phyloP scores from a whole-genome alignment of 2,113 vertebrate genomes.

The Hippocampus guttulatus region DNA sequence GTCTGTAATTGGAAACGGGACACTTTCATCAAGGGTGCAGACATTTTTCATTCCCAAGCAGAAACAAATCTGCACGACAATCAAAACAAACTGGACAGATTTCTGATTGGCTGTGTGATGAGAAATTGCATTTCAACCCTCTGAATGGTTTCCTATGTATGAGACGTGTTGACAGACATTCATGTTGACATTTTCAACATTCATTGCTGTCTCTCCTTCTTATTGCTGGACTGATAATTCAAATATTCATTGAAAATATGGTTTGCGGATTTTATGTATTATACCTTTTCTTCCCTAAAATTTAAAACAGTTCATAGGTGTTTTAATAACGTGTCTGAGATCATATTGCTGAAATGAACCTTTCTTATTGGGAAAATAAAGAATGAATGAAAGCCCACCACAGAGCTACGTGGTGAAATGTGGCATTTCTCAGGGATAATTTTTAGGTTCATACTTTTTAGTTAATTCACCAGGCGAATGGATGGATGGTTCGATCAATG shows the following conservation, averaged over 20 bases:
- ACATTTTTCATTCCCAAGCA: constrained; percentile 2
- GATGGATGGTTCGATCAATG: too few species aligned
- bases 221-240: neutral
- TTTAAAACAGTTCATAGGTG: neutral
- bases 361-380: too few species aligned
- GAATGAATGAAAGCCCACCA: too few species aligned
- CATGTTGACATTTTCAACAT: neutral
- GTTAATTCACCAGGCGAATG: too few species aligned
- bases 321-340: too few species aligned
- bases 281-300: neutral
- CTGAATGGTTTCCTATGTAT: too few species aligned
- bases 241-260: neutral
- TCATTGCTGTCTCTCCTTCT: neutral
- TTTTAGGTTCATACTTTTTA: too few species aligned
- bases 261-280: neutral
- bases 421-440: too few species aligned
- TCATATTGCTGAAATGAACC: neutral
- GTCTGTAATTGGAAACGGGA: constrained; percentile 3
- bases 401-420: too few species aligned
- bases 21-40: constrained; percentile 1
- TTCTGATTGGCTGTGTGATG: constrained; percentile 2
- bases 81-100: neutral
- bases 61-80: neutral
- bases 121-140: neutral
- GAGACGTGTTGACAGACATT: neutral